These are phyloP conservation scores for Maconellicoccus hirsutus DNA, from an alignment of 1,140 invertebrate species.

Conservation along the genomic window DNA sequence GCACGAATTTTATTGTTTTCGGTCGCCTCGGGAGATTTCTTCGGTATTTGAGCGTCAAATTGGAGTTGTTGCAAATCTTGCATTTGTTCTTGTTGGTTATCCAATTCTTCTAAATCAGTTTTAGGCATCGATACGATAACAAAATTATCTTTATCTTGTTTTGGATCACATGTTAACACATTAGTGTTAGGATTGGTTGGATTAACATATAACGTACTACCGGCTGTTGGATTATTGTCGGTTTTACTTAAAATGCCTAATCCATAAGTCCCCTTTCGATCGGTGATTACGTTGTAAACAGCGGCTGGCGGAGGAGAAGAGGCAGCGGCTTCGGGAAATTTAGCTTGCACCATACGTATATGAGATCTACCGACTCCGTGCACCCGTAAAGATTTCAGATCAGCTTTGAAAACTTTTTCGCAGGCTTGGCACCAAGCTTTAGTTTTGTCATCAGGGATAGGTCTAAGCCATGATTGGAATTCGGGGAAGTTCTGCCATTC, in stretches of 20 bases:
- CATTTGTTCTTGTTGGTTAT: slow-evolving; percentile 3
- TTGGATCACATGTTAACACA: slow-evolving; percentile 7
- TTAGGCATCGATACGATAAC: slow-evolving; percentile 16
- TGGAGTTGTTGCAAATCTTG: not conserved
- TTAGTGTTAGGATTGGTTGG: slow-evolving; percentile 25
- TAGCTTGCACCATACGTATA: slow-evolving; percentile 24
- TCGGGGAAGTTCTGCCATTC: slow-evolving; percentile 30
- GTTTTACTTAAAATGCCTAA: slow-evolving; percentile 26
- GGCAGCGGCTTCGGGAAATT: slow-evolving; percentile 24
- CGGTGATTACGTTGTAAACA: slow-evolving; percentile 26
- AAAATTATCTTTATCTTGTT: slow-evolving; percentile 20
- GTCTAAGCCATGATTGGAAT: slow-evolving; percentile 28
- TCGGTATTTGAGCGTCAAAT: not conserved
- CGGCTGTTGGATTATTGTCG: slow-evolving; percentile 24
- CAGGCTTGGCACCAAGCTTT: slow-evolving; percentile 30
- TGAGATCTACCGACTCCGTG: slow-evolving; percentile 28
- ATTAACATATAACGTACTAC: slow-evolving; percentile 25
- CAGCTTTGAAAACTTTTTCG: slow-evolving; percentile 29
- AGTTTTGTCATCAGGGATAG: slow-evolving; percentile 26
- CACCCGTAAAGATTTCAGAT: slow-evolving; percentile 28
- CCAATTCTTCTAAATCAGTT: not conserved
- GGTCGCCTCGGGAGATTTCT: not conserved
- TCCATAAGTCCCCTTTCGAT: slow-evolving; percentile 26
- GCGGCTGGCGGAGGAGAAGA: slow-evolving; percentile 23
- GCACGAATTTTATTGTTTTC: not conserved